Base-by-base conservation (phyloP, 2,888 invertebrate species). In the Eretmocerus hayati region DNA sequence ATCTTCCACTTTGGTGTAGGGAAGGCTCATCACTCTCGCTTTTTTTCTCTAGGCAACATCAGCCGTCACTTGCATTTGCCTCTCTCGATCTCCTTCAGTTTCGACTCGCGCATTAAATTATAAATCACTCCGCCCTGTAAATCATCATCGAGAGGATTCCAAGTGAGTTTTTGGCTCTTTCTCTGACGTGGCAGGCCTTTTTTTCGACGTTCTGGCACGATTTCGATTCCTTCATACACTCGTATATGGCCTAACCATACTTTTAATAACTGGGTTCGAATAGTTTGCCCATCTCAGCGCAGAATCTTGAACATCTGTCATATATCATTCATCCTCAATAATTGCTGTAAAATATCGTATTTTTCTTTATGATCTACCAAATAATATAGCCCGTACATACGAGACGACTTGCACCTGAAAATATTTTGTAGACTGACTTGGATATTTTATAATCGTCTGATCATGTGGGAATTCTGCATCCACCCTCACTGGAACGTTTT, bases 1-100 rank as follows among this genome's bases (percentile, higher is more conserved):
- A 70, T 71, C 69, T 69, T 71, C 70, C 69, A 69, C 69, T 71
- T 69, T 69, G 61, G 62, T n/a, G 26, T 26, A 36, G 36, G 18
- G 11, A 11, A 13, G 32, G 58, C 63, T 62, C 23, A n/a, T 36
- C 15, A 18, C 15, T 30, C 23, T 11, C 23, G 8, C 40, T 11
- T 26, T 21, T 32, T 5, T 6, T 21, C 22, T 18, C 36, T 11
- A 8, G 22, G n/a, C n/a, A n/a, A n/a, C n/a, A n/a, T n/a, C n/a
- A n/a, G n/a, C n/a, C n/a, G n/a, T n/a, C n/a, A 5, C 13, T n/a
- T n/a, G 18, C 31, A 20, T 41, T 40, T 36, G 32, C 22, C 32
- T 30, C 37, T 46, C 36, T 21, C 38, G 37, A 30, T 63, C 43
- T 60, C 61, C 55, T 59, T 63, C 58, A 18, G 44, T 33, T 50